These are phyloP conservation scores for Clavelina lepadiformis DNA, from an alignment of 23 tunicate species.

Conservation along the genomic window DNA sequence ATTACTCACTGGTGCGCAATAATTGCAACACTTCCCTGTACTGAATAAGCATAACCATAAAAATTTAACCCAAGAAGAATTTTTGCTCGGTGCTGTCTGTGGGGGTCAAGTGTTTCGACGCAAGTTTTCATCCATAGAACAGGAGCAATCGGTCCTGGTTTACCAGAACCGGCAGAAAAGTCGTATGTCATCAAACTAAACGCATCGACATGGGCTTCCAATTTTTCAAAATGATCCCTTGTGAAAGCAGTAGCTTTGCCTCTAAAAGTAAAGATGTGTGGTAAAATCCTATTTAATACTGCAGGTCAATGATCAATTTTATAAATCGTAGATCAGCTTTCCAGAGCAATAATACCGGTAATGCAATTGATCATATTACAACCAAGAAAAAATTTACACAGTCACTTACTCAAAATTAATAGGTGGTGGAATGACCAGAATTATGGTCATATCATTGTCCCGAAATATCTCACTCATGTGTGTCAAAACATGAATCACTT, in stretches of 20 bases:
- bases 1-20: conserved; percentile 67
- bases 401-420: conserved; percentile 47
- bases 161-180: conserved; percentile 50
- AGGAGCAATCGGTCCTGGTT: conserved; percentile 83
- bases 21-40: conserved; percentile 46
- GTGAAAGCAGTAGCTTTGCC: conserved; percentile 43
- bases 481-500: conserved; percentile 70
- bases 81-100: conserved; percentile 44
- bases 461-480: conserved; percentile 81
- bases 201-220: conserved; percentile 73
- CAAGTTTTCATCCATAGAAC: conserved; percentile 72
- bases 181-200: conserved; percentile 98
- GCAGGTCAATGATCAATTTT: no score
- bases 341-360: no score
- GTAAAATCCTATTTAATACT: no score
- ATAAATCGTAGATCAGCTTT: no score
- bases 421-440: conserved; percentile 88
- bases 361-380: no score
- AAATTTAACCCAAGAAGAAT: conserved; percentile 90
- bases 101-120: conserved; percentile 66
- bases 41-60: conserved; percentile 65
- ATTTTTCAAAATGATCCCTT: conserved; percentile 36
- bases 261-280: neutral
- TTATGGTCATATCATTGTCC: conserved; percentile 48
- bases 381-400: neutral